phyloP scores from a whole-genome alignment of 2,888 invertebrate species.

The Lordiphosa andalusiaca region DNA sequence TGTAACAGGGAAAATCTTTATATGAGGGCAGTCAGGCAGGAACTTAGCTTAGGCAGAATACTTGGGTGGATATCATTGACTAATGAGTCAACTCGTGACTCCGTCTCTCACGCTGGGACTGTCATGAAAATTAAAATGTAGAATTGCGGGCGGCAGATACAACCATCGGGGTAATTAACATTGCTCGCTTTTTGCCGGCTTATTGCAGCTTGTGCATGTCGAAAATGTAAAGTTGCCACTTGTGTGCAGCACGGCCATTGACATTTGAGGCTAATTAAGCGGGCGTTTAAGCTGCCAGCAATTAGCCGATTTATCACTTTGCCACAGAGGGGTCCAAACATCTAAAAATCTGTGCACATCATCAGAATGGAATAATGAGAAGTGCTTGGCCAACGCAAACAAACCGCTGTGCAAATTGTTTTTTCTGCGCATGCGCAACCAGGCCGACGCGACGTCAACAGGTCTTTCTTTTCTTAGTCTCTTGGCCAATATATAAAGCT shows the following conservation, averaged over 20 bases:
- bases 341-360: conserved; percentile 25
- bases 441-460: conserved; percentile 24
- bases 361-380: conserved; percentile 15
- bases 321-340: conserved; percentile 24
- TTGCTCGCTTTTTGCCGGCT: conserved; percentile 32
- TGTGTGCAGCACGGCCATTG: conserved; percentile 41
- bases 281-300: conserved; percentile 32
- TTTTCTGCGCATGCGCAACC: conserved; percentile 42
- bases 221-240: conserved; percentile 38
- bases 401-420: conserved; percentile 27
- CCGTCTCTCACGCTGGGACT: conserved; percentile 8
- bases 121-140: conserved; percentile 47
- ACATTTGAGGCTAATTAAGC: conserved; percentile 47
- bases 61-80: conserved; percentile 58
- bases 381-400: conserved; percentile 43
- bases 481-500: conserved; percentile 57
- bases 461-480: conserved; percentile 21
- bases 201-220: conserved; percentile 43
- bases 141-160: conserved; percentile 42
- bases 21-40: conserved; percentile 17
- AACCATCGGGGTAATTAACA: conserved; percentile 36
- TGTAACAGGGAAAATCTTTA: conserved; percentile 46
- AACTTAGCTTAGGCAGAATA: conserved; percentile 42
- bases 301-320: conserved; percentile 57
- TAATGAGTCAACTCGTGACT: conserved; percentile 51